A percentile compares a stretch with the other conserved stretches of the same genome.
phyloP scores from a whole-genome alignment of 2,797 vertebrate genomes.

The Pseudochirops cupreus region DNA sequence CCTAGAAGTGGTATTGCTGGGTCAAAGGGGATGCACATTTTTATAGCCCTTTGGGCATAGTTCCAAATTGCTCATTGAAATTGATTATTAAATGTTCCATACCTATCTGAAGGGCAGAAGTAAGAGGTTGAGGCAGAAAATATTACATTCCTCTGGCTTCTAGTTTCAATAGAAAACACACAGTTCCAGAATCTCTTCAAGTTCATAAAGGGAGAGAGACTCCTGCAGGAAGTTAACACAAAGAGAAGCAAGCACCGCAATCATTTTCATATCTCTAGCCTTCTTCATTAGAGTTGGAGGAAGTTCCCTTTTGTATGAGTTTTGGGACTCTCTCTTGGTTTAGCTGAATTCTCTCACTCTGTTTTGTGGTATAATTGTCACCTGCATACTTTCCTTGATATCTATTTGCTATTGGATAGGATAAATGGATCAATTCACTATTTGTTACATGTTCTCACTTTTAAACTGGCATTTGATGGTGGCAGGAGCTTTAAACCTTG shows the following conservation, averaged over 20 bases:
- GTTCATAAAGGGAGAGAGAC: not conserved
- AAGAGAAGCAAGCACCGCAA: not conserved
- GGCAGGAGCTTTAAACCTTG: not conserved
- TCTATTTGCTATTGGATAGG: not conserved
- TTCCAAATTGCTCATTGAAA: no score
- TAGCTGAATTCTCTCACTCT: not conserved
- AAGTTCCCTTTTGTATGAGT: not conserved
- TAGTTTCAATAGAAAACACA: not conserved
- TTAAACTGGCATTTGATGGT: not conserved
- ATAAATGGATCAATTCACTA: not conserved
- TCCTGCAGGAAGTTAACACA: not conserved
- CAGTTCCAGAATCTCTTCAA: not conserved
- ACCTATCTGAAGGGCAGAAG: not conserved
- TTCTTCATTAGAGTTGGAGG: not conserved
- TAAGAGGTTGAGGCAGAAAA: not conserved
- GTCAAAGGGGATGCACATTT: no score
- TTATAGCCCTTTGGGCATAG: no score
- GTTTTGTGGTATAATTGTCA: not conserved
- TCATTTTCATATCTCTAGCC: not conserved
- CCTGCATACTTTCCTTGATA: not conserved
- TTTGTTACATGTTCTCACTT: not conserved
- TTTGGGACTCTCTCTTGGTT: not conserved
- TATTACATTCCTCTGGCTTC: not conserved
- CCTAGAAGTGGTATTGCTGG: no score
- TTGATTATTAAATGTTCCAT: not conserved